Conservation (phyloP, 1,140 invertebrate species). For the Drosophila hydei region DNA sequence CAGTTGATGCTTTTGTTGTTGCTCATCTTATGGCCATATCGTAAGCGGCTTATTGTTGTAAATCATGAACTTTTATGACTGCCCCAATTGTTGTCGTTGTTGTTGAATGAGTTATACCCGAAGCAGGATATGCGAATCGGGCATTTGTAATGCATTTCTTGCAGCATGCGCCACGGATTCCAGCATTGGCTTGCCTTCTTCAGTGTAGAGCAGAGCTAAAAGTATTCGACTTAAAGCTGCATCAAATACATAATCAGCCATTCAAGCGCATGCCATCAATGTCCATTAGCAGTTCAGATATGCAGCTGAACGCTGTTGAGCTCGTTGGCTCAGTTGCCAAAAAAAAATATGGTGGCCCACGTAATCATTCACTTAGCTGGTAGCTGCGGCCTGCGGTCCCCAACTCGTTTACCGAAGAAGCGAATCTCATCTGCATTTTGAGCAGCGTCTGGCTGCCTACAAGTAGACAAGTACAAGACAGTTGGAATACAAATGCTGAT, state of each 20-base stretch:
- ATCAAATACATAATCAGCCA: too few relatives aligned
- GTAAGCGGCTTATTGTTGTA: conserved; percentile 37
- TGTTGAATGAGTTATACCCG: not conserved
- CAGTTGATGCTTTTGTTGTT: conserved; percentile 17
- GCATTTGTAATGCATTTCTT: conserved; percentile 22
- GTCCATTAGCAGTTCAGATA: not conserved
- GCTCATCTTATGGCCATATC: not conserved
- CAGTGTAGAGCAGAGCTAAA: too few relatives aligned
- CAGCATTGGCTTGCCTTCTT: too few relatives aligned
- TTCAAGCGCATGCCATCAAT: too few relatives aligned
- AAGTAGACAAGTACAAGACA: conserved; percentile 19
- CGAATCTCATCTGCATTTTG: conserved; percentile 43
- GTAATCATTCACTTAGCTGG: conserved; percentile 32
- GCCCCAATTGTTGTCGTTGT: not conserved
- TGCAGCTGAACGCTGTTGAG: too few relatives aligned
- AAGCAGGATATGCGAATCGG: too few relatives aligned
- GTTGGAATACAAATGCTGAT: not conserved
- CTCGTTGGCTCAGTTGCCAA: too few relatives aligned
- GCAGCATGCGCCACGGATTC: too few relatives aligned
- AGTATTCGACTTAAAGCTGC: too few relatives aligned
- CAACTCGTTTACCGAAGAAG: too few relatives aligned
- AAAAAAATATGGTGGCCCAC: too few relatives aligned
- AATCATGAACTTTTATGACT: conserved; percentile 11
- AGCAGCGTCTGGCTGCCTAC: conserved; percentile 15
- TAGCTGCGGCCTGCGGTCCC: too few relatives aligned